A percentile compares a stretch with the other conserved stretches of the same genome.
phyloP scores from a whole-genome alignment of 1,140 invertebrate species.

The Trichonephila clavipes region DNA sequence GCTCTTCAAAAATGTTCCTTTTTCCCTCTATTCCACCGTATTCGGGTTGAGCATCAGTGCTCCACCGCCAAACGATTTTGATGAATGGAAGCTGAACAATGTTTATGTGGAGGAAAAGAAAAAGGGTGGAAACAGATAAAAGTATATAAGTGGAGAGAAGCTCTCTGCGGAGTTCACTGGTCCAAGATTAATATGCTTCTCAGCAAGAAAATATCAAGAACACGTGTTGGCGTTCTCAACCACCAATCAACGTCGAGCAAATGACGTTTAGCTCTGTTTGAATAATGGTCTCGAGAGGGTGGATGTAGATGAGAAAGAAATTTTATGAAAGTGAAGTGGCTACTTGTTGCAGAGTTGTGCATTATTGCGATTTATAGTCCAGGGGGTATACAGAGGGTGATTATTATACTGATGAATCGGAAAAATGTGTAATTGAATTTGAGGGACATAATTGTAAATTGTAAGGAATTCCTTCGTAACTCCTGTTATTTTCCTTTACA shows the following conservation, averaged over 20 bases:
- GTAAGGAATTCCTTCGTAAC: background rate
- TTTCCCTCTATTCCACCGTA: background rate
- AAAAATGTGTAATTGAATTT: background rate
- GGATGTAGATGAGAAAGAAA: conserved; percentile 41
- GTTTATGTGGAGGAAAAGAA: conserved; percentile 25
- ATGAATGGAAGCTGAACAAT: conserved; percentile 65
- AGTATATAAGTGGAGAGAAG: conserved; percentile 29
- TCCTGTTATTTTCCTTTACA: background rate
- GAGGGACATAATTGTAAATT: background rate
- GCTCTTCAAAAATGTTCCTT: conserved; percentile 49
- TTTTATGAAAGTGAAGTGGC: conserved; percentile 21
- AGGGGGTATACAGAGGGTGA: background rate
- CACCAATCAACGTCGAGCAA: conserved; percentile 67
- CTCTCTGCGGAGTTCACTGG: conserved; percentile 58
- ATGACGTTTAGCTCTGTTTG: conserved; percentile 73
- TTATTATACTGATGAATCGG: background rate
- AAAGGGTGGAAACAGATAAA: conserved; percentile 62
- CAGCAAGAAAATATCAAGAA: conserved; percentile 70
- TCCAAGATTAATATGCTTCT: conserved; percentile 72
- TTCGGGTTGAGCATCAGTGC: background rate
- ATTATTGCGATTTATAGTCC: conserved; percentile 6
- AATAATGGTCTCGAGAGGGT: conserved; percentile 49
- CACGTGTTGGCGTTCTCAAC: conserved; percentile 73
- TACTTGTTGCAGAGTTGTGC: conserved; percentile 34
- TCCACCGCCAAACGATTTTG: conserved; percentile 54